Evolutionary conservation across 2,797 vertebrate genomes (phyloP), one percentile per base, ranked within the genome.

Genomic region (Loriculus beryllinus): DNA sequence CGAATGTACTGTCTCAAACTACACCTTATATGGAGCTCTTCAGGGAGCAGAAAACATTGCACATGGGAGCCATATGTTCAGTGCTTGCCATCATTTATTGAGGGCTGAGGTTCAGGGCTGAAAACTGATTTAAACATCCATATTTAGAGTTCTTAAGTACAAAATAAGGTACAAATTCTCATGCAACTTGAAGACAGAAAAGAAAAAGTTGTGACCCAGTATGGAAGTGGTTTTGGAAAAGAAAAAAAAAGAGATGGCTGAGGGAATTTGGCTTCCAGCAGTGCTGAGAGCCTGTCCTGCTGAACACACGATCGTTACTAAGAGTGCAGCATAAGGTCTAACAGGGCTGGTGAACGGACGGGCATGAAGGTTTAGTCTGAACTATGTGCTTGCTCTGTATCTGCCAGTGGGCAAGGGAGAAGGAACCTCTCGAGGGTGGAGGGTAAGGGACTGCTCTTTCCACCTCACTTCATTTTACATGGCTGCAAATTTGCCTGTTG

Each of bases 31-130:
- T 59, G 87, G 91, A 92, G 63, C 82, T 94, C 82, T 51, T 49
- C 49, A 54, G 65, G 81, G 82, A 92, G 56, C 84, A 82, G 87
- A 45, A 76, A 78, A 22, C 65, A 39, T 59, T 81, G 93, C 90
- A 91, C 86, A 19, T 83, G 86, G 93, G 80, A 95, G 90, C 90
- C 83, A 77, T 88, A 86, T 88, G 90, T 92, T 94, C 83, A 86
- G 74, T 3, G 3, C 82, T 87, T 91, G 65, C 80, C 87, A 81
- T 88, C 82, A 35, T 62, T 91, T 83, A 59, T 83, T 82, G 89
- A 90, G 92, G 87, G 43, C 43, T 21, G 83, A 93, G 42, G 75
- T 71, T 92, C 89, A 71, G 68, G 75, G 75, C 78, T 89, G 60
- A 87, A 91, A 89, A 88, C 60, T 56, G 88, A 75, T 71, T 75